Conservation (phyloP, 2,113 vertebrate species). For the Chunga burmeisteri region DNA sequence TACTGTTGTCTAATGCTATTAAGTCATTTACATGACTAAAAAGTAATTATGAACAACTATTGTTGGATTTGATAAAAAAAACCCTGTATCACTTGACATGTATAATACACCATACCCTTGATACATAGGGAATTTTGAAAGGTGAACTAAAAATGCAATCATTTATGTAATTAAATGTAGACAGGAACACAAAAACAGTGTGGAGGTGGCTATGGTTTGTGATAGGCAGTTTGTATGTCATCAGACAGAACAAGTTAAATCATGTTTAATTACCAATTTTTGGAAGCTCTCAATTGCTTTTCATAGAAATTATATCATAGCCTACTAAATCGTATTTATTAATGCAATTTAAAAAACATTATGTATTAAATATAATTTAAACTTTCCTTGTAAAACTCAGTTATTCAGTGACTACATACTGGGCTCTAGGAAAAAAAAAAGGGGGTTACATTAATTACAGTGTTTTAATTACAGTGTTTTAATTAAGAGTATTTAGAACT, state of each 20-base stretch:
- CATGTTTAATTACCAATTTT: neutral
- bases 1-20: constrained; percentile 21
- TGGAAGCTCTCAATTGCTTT: neutral
- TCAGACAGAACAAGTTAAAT: neutral
- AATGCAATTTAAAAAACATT: neutral
- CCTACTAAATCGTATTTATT: neutral
- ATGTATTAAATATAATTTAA: neutral
- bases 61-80: constrained; percentile 39
- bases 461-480: neutral
- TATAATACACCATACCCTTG: neutral
- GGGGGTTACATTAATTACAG: neutral
- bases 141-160: constrained; percentile 13
- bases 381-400: neutral
- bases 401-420: neutral
- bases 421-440: neutral
- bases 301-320: neutral
- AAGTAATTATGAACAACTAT: constrained; percentile 26
- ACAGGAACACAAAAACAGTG: neutral
- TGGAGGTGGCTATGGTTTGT: neutral
- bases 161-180: constrained; percentile 17
- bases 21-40: constrained; percentile 15
- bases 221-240: neutral
- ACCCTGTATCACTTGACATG: neutral
- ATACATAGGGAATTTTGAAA: neutral
- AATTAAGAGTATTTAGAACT: neutral